Base-by-base conservation (phyloP, 2,888 invertebrate genomes). In the Acronicta alni region DNA sequence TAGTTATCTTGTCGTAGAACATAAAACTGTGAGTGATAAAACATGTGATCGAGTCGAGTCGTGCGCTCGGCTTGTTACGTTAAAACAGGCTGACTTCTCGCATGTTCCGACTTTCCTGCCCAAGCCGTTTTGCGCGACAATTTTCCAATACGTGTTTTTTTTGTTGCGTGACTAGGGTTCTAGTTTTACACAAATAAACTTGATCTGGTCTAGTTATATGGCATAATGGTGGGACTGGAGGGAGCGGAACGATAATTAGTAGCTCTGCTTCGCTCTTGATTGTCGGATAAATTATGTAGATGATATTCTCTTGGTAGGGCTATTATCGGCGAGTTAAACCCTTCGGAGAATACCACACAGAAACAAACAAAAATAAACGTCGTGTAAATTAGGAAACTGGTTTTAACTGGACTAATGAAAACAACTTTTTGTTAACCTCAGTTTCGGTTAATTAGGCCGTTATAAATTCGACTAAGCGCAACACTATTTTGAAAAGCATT, bases 21-120 rank as follows among this genome's bases (percentile, higher is more conserved):
- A 69, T 69, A 70, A 63, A 70, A 55, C 42, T 23, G 35, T n/a
- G 9, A 55, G 37, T 55, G 38, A 23, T 52, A 65, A 35, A 52
- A 38, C 54, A 55, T 67, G 38, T 44, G 54, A 54, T 57, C 48
- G 42, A 26, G 48, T 47, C 53, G 10, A 57, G 58, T 63, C 48
- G 62, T 58, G 65, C 45, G 49, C 61, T 56, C 44, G 66, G 75
- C 74, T 72, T 76, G 81, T 86, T 84, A 81, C 83, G 77, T 80
- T 78, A 75, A 76, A 79, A 71, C 79, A 61, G 59, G 79, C 78
- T 74, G 35, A 57, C 72, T 82, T 89, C 90, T 89, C 82, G 91
- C 89, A 85, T 75, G 84, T 88, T 89, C 90, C 75, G 79, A 83
- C 89, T 90, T 90, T 90, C 86, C 89, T 88, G 83, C 74, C 82